phyloP scores from a whole-genome alignment of 2,797 vertebrate species.

The Lithobates sylvaticus region DNA sequence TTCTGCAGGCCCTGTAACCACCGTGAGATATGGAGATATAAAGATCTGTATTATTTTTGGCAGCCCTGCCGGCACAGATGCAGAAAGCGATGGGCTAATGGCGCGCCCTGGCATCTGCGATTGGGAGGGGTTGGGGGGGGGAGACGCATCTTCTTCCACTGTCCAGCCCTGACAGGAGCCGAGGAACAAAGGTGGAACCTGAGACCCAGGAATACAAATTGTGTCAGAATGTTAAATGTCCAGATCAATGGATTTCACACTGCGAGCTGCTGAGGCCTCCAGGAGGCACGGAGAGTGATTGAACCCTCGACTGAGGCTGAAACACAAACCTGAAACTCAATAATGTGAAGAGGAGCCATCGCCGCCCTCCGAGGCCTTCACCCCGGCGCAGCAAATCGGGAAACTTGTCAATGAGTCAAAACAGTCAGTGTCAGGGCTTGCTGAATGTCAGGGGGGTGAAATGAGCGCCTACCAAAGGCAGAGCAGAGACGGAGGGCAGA shows the following conservation, averaged over 20 bases:
- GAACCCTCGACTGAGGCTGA: slow-evolving; percentile 69
- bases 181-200: slow-evolving; percentile 39
- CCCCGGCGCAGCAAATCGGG: slow-evolving; percentile 91
- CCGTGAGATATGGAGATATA: slow-evolving; percentile 9
- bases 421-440: slow-evolving; percentile 75
- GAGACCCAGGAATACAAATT: slow-evolving; percentile 48
- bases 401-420: slow-evolving; percentile 91
- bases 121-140: not conserved
- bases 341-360: slow-evolving; percentile 83
- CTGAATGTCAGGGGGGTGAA: slow-evolving; percentile 77
- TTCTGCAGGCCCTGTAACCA: slow-evolving; percentile 1
- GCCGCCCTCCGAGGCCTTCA: slow-evolving; percentile 86
- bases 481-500: not conserved
- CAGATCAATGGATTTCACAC: slow-evolving; percentile 68
- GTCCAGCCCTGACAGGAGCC: slow-evolving; percentile 41
- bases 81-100: not conserved
- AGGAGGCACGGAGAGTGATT: slow-evolving; percentile 32
- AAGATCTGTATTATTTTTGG: slow-evolving; percentile 3
- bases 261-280: slow-evolving; percentile 52
- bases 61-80: slow-evolving; percentile 21
- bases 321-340: slow-evolving; percentile 83
- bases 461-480: slow-evolving; percentile 49
- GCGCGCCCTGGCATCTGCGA: not conserved
- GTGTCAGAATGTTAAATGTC: slow-evolving; percentile 68
- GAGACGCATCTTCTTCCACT: not conserved